Conservation (phyloP, 2,888 invertebrate species). For the Ectemnius lituratus region DNA sequence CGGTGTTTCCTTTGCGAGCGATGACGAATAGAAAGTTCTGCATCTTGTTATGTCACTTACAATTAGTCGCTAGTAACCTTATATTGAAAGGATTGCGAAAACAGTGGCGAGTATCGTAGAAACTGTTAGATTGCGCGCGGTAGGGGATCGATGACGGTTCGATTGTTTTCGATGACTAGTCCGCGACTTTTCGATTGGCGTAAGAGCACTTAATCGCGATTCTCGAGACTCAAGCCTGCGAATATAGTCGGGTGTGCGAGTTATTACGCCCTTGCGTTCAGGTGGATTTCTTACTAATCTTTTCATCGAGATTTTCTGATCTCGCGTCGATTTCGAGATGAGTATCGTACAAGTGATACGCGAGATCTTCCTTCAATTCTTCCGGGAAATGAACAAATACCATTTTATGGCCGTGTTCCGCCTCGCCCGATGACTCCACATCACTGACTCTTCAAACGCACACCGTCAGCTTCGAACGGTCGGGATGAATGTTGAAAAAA, state of each 20-base stretch:
- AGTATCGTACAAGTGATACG: neutral
- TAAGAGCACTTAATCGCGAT: conserved; percentile 36
- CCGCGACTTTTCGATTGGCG: neutral
- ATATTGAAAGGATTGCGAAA: conserved; percentile 4
- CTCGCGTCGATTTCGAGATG: neutral
- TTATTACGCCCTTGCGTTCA: conserved; percentile 51
- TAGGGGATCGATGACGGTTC: too few relatives aligned
- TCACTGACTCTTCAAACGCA: conserved; percentile 6
- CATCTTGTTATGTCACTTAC: neutral
- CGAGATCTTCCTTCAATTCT: neutral
- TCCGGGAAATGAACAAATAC: neutral
- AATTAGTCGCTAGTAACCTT: neutral
- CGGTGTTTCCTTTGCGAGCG: neutral
- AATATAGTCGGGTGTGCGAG: conserved; percentile 12
- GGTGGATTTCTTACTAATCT: conserved; percentile 40
- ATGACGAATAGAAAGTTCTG: neutral
- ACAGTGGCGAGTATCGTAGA: neutral
- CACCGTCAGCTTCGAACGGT: conserved; percentile 26
- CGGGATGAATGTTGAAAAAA: conserved; percentile 49
- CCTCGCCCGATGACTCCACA: conserved; percentile 15
- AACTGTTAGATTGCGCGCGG: too few relatives aligned
- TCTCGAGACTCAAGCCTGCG: neutral
- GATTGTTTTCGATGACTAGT: too few relatives aligned
- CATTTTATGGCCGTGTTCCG: neutral
- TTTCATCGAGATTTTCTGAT: too few relatives aligned